Conservation (phyloP, 2,797 vertebrate genomes). For the Podarcis siculus region DNA sequence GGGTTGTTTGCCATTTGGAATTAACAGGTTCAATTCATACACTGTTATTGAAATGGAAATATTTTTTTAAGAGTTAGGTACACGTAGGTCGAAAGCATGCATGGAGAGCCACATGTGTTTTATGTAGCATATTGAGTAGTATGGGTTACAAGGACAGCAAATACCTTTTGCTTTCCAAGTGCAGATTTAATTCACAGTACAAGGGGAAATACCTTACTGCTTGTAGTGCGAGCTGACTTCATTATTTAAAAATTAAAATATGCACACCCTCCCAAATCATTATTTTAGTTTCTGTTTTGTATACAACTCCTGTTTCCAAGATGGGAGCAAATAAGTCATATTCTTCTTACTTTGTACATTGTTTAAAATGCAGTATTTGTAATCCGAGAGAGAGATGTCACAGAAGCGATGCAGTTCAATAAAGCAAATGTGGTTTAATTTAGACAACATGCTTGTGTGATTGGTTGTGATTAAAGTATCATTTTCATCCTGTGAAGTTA, state of each 20-base stretch:
- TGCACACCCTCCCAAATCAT: not conserved
- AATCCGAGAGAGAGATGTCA: not conserved
- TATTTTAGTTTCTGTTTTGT: not conserved
- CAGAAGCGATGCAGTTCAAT: not conserved
- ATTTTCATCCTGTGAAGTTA: conserved; percentile 34
- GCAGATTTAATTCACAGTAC: not conserved
- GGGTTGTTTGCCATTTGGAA: too few species aligned
- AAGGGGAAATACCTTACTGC: not conserved
- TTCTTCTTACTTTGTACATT: not conserved
- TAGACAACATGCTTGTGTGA: conserved; percentile 3
- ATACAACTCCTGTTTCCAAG: not conserved
- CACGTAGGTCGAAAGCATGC: not conserved
- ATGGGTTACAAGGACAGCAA: not conserved
- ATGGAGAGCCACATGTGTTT: not conserved
- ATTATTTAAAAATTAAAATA: not conserved
- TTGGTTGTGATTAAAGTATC: conserved; percentile 37
- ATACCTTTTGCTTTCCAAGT: not conserved
- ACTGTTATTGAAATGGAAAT: not conserved
- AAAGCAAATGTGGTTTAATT: conserved; percentile 18
- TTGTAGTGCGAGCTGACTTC: not conserved
- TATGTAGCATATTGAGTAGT: not conserved
- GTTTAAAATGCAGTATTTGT: not conserved
- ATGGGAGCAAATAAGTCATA: not conserved
- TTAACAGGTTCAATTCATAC: not conserved
- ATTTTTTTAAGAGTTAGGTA: not conserved